Percentiles rank a stretch among this genome's conserved stretches.
Conservation (phyloP, 2,888 invertebrate genomes). For the Epiblema foenella region DNA sequence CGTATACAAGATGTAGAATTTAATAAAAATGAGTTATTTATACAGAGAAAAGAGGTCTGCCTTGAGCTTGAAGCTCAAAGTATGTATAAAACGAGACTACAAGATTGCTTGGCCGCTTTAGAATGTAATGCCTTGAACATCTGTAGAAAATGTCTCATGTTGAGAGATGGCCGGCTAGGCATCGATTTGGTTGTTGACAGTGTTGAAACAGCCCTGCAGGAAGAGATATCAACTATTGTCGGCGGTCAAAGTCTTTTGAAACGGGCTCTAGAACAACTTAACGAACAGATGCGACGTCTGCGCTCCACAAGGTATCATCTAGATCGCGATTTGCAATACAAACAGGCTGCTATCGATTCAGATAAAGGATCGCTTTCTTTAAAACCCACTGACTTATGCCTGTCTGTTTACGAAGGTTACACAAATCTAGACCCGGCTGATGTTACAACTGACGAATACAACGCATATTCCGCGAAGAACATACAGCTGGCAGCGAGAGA, state of each 20-base stretch:
- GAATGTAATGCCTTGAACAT: constrained; percentile 87
- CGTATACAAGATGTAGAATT: constrained; percentile 93
- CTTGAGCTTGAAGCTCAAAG: constrained; percentile 91
- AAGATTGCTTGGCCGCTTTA: constrained; percentile 89
- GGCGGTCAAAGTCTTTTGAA: constrained; percentile 88
- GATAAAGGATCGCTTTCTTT: constrained; percentile 89
- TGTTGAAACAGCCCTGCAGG: constrained; percentile 91
- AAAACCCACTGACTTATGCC: constrained; percentile 88
- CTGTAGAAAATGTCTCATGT: constrained; percentile 90
- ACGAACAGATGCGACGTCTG: constrained; percentile 93
- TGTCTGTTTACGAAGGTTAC: constrained; percentile 88
- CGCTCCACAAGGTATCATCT: constrained; percentile 92
- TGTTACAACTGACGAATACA: constrained; percentile 90
- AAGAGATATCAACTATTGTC: constrained; percentile 91
- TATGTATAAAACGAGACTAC: constrained; percentile 90
- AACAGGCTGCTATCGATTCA: constrained; percentile 90
- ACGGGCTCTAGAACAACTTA: constrained; percentile 89
- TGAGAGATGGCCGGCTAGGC: constrained; percentile 91
- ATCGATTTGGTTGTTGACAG: constrained; percentile 93
- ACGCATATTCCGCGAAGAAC: constrained; percentile 88
- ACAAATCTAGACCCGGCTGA: constrained; percentile 86
- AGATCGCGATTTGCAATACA: constrained; percentile 93
- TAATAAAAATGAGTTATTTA: constrained; percentile 90
- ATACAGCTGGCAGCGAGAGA: constrained; percentile 89
- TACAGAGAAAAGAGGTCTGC: constrained; percentile 90